Evolutionary conservation across 2,113 vertebrate genomes (phyloP), one percentile per base, ranked within the genome.

Genomic region (Menura novaehollandiae): DNA sequence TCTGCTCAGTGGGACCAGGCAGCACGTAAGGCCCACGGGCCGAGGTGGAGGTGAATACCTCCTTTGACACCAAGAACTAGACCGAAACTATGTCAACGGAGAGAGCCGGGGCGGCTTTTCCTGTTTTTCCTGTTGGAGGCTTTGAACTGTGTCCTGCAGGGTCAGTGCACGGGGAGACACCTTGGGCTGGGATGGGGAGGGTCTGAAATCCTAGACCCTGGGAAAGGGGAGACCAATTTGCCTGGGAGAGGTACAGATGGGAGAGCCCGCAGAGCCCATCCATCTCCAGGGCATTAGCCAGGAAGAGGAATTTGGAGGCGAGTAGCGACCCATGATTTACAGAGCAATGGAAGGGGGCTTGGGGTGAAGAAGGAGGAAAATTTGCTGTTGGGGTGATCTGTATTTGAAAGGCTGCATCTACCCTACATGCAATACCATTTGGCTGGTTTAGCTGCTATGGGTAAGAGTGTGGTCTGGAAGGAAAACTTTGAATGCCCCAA

Each of bases 121-220:
- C 97, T 97, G 97, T 97, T 97, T 96, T 97, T 97, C 97, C 95
- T 97, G 95, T 91, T 95, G 76, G 88, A 97, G 79, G 88, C 95
- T 97, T 94, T 97, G 97, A 97, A 97, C 96, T 95, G 94, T 92
- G 91, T 97, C 96, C 97, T 96, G 94, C 94, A 89, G 94, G 97
- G 97, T 97, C 97, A 96, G 77, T 0, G 32, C 77, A 30, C 0
- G 3, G 58, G 90, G 95, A 95, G 96, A 95, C 90, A 95, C 95
- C 96, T 95, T 14, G 16, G 89, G 89, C 80, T 92, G 19, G 7
- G 75, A 16, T 71, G 81, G 88, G 88, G 83, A 95, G 89, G 91
- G 74, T 91, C 91, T 95, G 97, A 96, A 97, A 97, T 63, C 91
- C 81, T 91, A 97, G 94, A 92, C 49, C 74, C 92, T 96, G 95